phyloP scores from a whole-genome alignment of 2,888 invertebrate genomes.

The Siphlonurus alternatus region DNA sequence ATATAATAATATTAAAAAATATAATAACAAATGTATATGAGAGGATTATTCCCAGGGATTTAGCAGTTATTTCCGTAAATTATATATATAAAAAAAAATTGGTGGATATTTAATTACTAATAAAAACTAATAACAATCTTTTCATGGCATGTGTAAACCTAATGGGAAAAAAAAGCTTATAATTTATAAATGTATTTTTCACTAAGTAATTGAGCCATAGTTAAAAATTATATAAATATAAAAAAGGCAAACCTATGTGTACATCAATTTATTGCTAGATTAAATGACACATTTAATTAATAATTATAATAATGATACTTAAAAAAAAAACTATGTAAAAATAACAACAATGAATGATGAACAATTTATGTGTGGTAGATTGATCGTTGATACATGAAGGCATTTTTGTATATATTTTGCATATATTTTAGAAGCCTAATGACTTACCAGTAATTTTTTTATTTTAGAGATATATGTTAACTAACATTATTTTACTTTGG shows the following conservation, averaged over 20 bases:
- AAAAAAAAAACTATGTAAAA: neutral
- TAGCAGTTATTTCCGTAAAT: neutral
- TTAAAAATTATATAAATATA: neutral
- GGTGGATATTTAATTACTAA: neutral
- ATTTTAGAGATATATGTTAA: too few species aligned
- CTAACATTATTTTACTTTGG: too few species aligned
- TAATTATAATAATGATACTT: neutral
- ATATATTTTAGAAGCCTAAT: too few species aligned
- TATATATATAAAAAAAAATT: neutral
- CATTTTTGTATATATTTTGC: too few species aligned
- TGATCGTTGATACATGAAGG: too few species aligned
- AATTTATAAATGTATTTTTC: neutral
- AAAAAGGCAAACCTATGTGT: neutral
- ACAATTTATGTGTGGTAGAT: too few species aligned
- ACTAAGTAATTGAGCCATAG: neutral
- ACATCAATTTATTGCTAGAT: neutral
- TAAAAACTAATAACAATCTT: neutral
- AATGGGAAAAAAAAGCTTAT: neutral
- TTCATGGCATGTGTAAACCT: neutral
- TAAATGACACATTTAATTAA: neutral
- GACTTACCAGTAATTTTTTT: too few species aligned
- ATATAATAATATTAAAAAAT: too few species aligned
- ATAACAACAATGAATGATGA: too few species aligned
- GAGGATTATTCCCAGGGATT: neutral
- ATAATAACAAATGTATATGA: too few species aligned